Conservation (phyloP, 2,113 vertebrate species). For the Odocoileus virginianus region DNA sequence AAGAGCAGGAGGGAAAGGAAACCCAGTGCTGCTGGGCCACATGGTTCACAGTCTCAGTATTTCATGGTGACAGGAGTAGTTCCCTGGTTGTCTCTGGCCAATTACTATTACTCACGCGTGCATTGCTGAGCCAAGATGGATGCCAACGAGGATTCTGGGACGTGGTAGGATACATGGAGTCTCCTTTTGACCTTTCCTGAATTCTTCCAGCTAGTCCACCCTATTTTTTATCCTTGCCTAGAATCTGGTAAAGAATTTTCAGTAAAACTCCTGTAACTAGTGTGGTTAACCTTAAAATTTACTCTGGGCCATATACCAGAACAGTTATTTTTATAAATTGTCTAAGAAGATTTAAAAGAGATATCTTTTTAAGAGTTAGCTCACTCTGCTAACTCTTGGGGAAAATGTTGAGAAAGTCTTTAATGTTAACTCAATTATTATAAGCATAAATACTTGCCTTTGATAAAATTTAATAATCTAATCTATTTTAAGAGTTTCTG, state of each 20-base stretch:
- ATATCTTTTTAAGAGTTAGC: not conserved
- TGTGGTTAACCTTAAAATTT: not conserved
- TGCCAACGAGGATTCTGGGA: not conserved
- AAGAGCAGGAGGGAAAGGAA: not conserved
- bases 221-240: not conserved
- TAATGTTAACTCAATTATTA: not conserved
- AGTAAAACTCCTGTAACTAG: not conserved
- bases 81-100: not conserved
- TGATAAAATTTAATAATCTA: not conserved
- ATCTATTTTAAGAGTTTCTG: slow-evolving; percentile 7
- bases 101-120: not conserved
- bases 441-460: not conserved
- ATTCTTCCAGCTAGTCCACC: not conserved
- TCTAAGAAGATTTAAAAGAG: not conserved
- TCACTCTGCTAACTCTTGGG: not conserved
- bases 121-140: not conserved
- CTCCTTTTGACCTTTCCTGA: not conserved
- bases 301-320: not conserved
- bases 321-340: not conserved
- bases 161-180: not conserved
- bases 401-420: not conserved
- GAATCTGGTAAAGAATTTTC: not conserved
- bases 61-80: not conserved
- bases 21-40: not conserved
- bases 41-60: not conserved